These are phyloP conservation scores for Steinernema hermaphroditum DNA, from an alignment of 2,888 invertebrate genomes.

Conservation along the genomic window DNA sequence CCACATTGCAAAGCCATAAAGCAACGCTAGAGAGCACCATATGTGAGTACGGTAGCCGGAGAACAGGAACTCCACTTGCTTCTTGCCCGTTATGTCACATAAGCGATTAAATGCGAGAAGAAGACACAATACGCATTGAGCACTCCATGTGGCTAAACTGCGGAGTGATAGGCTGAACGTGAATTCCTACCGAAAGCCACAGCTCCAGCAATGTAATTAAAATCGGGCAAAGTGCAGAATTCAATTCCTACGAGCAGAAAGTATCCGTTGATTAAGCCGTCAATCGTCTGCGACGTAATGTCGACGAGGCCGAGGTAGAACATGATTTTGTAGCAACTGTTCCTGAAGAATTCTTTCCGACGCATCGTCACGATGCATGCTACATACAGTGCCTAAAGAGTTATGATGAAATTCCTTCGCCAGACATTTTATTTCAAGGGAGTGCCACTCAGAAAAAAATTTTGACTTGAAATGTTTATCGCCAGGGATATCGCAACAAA, in stretches of 20 bases:
- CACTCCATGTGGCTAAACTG: not conserved
- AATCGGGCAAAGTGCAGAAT: not conserved
- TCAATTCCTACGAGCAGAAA: not conserved
- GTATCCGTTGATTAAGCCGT: not conserved
- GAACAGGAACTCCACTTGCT: not conserved
- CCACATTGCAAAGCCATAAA: too few relatives aligned
- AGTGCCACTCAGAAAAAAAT: not conserved
- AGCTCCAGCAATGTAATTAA: not conserved
- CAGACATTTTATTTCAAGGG: not conserved
- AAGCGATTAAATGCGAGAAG: not conserved
- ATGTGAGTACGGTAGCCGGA: not conserved
- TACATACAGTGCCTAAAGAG: not conserved
- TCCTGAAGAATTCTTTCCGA: not conserved
- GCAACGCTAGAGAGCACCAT: not conserved
- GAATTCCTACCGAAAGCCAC: not conserved
- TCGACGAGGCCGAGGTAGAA: not conserved
- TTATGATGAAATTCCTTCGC: not conserved
- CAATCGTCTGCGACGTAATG: not conserved
- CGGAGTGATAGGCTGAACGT: not conserved
- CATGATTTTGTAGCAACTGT: slow-evolving; percentile 15
- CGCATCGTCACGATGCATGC: not conserved
- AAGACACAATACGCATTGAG: not conserved
- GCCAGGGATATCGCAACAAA: not conserved
- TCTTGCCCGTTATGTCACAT: not conserved
- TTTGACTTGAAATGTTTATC: not conserved